These are phyloP conservation scores for Epizoanthus fatuus DNA, from an alignment of 92 coral and sea anemone genomes.

Conservation along the genomic window DNA sequence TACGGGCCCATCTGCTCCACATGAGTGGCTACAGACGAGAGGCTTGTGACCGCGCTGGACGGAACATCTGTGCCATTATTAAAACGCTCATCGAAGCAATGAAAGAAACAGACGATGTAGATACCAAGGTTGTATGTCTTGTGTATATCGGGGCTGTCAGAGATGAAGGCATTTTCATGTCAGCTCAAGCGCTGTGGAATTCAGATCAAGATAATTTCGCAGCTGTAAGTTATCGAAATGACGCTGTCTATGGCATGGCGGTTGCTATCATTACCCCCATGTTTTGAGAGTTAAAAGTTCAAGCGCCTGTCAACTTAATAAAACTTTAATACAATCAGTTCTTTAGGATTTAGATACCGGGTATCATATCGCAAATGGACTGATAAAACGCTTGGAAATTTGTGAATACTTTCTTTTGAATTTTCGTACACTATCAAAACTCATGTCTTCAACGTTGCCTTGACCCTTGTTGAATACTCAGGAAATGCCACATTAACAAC, in stretches of 20 bases:
- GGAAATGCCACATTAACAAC: no score
- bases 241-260: slow-evolving; percentile 82
- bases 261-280: slow-evolving; percentile 71
- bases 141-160: slow-evolving; percentile 85
- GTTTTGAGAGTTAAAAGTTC: slow-evolving; percentile 1
- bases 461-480: no score
- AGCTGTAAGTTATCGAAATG: slow-evolving; percentile 85
- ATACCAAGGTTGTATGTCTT: slow-evolving; percentile 78
- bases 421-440: no score
- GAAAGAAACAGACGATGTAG: slow-evolving; percentile 72
- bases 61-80: slow-evolving; percentile 76
- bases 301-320: no score
- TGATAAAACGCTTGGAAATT: no score
- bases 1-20: slow-evolving; percentile 83
- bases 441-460: no score
- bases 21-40: slow-evolving; percentile 77
- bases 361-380: no score
- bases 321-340: no score
- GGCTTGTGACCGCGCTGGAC: slow-evolving; percentile 88
- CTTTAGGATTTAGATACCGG: no score
- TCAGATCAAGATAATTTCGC: slow-evolving; percentile 86
- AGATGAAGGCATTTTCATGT: slow-evolving; percentile 82
- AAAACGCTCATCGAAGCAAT: slow-evolving; percentile 82
- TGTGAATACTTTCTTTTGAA: no score
- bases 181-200: slow-evolving; percentile 88